These are phyloP conservation scores for Corbicula japonica DNA, from an alignment of 2,888 invertebrate genomes.

Conservation along the genomic window DNA sequence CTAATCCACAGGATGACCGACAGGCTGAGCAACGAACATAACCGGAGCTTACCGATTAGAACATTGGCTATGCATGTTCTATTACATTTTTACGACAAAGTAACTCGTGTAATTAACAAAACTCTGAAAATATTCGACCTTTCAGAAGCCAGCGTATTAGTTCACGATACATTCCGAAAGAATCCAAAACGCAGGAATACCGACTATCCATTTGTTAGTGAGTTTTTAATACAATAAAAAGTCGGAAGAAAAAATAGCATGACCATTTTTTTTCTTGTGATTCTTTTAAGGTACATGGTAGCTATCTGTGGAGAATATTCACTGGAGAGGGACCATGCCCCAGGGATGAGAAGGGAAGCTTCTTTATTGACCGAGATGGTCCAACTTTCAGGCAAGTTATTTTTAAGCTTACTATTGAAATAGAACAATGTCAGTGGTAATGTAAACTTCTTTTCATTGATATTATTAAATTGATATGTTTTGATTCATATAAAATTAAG, in stretches of 20 bases:
- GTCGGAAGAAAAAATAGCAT: neutral
- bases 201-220: no score
- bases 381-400: slow-evolving; percentile 64
- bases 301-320: slow-evolving; percentile 70
- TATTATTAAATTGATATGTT: neutral
- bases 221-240: neutral
- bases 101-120: neutral
- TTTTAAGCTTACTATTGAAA: no score
- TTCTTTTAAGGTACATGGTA: slow-evolving; percentile 62
- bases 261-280: neutral
- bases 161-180: neutral
- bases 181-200: no score
- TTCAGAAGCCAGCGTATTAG: neutral
- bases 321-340: slow-evolving; percentile 67
- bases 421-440: no score
- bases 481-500: no score
- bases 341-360: slow-evolving; percentile 77
- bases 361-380: slow-evolving; percentile 79
- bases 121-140: neutral
- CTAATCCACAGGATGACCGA: no score
- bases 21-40: no score
- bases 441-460: no score
- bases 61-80: no score
- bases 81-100: no score
- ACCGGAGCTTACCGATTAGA: no score